Evolutionary conservation across 1,140 invertebrate species (phyloP), one percentile per base, ranked within the genome.

Genomic region (Drosophila arawakana): DNA sequence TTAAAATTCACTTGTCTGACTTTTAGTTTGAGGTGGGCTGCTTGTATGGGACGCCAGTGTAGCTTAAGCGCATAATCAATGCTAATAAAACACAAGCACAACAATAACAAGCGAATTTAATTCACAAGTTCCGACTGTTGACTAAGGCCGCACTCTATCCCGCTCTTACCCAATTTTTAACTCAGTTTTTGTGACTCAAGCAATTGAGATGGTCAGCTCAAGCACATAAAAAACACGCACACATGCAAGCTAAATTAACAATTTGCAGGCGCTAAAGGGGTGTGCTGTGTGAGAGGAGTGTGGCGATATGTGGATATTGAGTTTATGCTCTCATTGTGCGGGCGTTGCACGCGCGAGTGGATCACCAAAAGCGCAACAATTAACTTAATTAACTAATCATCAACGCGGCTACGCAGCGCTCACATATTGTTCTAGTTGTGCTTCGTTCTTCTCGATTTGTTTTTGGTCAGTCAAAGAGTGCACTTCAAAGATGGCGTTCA

Each of bases 371-470:
- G 78, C 61, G 65, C 78, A 76, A 80, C 78, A 89, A 89, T 89
- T 89, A 90, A 90, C 74, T 89, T 79, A 89, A 89, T 89, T 89
- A 89, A 89, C 80, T 80, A 83, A 81, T 80, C 65, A 78, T 78
- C 72, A 67, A 58, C 76, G 15, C 50, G 39, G 62, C 63, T 50
- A 44, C 46, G 34, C 75, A 67, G 2, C 9, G 11, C 25, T 1
- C 8, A 43, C 10, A 18, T 9, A 15, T 52, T 47, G 34, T 47
- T 61, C 13, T 58, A 18, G 58, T 30, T 58, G n/a, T 10, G 9
- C 21, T 18, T 39, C 15, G 18, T n/a, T 44, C 57, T 59, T 41
- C n/a, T 50, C 18, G 18, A 21, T 21, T 21, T 25, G 2, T 11
- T 30, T 50, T 18, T 55, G 13, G 34, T 2, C 39, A n/a, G 15